phyloP scores from a whole-genome alignment of 1,140 invertebrate genomes.

The Cephus cinctus region DNA sequence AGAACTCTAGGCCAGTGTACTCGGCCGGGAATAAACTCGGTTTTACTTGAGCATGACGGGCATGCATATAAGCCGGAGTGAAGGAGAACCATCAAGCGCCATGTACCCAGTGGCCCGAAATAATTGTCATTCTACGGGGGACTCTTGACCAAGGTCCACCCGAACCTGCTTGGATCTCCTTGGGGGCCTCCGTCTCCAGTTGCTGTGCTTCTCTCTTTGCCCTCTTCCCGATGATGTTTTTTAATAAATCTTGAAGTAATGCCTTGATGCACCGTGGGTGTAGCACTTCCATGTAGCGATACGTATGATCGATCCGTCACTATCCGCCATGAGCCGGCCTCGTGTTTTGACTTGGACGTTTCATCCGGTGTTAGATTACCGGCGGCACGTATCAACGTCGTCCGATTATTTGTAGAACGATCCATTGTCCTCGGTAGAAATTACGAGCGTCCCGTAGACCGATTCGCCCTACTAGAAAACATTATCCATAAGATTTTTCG shows the following conservation, averaged over 20 bases:
- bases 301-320: not conserved
- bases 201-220: no score
- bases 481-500: no score
- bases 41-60: constrained; percentile 49
- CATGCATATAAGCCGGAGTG: constrained; percentile 46
- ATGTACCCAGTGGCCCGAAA: constrained; percentile 46
- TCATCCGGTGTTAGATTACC: constrained; percentile 54
- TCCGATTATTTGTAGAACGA: constrained; percentile 51
- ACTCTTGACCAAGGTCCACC: constrained; percentile 22
- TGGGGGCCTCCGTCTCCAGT: constrained; percentile 1
- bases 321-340: no score
- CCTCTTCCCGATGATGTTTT: no score
- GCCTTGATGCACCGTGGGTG: not conserved
- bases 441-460: constrained; percentile 21
- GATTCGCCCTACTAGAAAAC: no score
- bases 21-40: constrained; percentile 48
- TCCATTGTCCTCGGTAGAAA: constrained; percentile 37
- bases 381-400: constrained; percentile 21
- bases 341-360: constrained; percentile 49
- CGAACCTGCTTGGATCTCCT: constrained; percentile 1
- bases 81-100: constrained; percentile 45
- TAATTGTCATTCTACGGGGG: constrained; percentile 49
- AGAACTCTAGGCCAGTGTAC: constrained; percentile 47
- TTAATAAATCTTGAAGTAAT: constrained; percentile 12
- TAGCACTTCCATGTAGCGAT: not conserved